phyloP scores from a whole-genome alignment of 2,113 vertebrate species.

The Petaurus breviceps region DNA sequence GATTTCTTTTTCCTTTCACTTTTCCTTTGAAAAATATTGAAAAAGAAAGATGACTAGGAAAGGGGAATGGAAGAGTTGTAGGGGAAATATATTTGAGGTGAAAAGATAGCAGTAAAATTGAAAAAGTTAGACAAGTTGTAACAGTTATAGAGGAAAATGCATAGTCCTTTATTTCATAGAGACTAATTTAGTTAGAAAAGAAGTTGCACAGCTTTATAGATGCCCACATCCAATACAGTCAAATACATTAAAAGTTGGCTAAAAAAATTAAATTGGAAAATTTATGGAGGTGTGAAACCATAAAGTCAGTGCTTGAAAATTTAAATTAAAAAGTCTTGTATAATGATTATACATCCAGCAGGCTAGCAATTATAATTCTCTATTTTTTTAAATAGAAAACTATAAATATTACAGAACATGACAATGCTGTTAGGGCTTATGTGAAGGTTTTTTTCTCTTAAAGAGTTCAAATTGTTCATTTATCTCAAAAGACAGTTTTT shows the following conservation, averaged over 20 bases:
- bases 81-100: no score
- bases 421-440: neutral
- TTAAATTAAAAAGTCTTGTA: neutral
- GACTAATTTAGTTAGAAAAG: neutral
- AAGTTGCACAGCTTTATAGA: neutral
- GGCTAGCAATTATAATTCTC: neutral
- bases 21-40: no score
- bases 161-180: neutral
- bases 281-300: neutral
- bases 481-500: constrained; percentile 2
- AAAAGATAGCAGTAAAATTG: neutral
- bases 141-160: neutral
- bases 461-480: neutral
- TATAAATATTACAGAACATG: neutral
- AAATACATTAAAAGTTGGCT: neutral
- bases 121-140: neutral
- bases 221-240: neutral
- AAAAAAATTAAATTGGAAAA: neutral
- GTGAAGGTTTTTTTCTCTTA: neutral
- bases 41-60: no score
- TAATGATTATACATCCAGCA: neutral
- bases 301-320: neutral
- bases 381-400: neutral
- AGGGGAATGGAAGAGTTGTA: no score
- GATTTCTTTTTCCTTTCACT: no score